Evolutionary conservation across 2,113 vertebrate genomes (phyloP).

Genomic region (Mastomys coucha): DNA sequence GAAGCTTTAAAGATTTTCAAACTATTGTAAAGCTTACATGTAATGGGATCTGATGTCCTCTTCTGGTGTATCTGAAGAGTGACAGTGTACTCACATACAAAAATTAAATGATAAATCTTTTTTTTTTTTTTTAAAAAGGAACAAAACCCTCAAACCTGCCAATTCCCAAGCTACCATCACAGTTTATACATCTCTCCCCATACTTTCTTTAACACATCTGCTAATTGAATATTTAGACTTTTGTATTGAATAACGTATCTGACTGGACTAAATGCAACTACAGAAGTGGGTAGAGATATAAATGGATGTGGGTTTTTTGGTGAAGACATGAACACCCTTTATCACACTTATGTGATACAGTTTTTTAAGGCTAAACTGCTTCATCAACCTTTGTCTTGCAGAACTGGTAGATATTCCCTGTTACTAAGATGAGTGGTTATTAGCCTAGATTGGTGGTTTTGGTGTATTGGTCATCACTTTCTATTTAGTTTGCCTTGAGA

Average conservation of each 20-base stretch:
- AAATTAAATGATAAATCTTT: too few species aligned
- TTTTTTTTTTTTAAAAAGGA: too few species aligned
- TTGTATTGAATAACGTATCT: neutral
- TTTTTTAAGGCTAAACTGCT: neutral
- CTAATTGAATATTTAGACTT: constrained; percentile 39
- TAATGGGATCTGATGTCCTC: too few species aligned
- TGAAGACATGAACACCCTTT: neutral
- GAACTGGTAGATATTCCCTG: neutral
- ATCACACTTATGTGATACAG: neutral
- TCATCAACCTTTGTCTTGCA: neutral
- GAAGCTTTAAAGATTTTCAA: neutral
- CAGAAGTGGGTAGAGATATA: neutral
- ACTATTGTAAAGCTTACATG: neutral
- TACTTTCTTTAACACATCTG: neutral
- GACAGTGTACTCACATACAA: too few species aligned
- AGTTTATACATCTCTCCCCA: neutral
- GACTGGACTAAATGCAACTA: neutral
- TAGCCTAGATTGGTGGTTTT: neutral
- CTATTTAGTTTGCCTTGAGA: neutral
- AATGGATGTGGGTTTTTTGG: neutral
- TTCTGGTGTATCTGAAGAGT: too few species aligned
- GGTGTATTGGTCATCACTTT: neutral
- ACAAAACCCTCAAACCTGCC: neutral
- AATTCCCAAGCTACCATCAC: neutral
- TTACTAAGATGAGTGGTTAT: neutral